Base-by-base conservation (phyloP, 2,797 vertebrate species). In the Scolopax rusticola region DNA sequence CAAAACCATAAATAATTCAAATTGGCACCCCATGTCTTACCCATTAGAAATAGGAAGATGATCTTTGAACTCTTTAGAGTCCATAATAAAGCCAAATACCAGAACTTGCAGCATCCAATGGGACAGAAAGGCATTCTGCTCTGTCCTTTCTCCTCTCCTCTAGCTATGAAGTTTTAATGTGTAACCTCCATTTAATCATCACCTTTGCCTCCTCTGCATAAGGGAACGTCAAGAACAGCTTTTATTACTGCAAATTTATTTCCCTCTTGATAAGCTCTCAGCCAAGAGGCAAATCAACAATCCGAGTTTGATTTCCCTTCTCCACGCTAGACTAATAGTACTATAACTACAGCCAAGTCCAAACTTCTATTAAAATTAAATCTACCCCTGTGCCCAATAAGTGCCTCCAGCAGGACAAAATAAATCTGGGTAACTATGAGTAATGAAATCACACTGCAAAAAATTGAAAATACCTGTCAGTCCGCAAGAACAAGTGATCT, bases 351-450 rank as follows among this genome's bases (percentile, higher is more conserved):
- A 92, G 93, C 61, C 86, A 95, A 84, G 86, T 87, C 91, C 77
- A 96, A 92, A 96, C 77, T 88, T 94, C 86, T 80, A 74, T 85
- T 95, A 93, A 96, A 97, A 97, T 96, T 94, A 95, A 95, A 94
- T 89, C 91, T 95, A 90, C 59, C 69, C 79, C 51, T 71, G 69
- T 87, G 93, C 84, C 70, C 33, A 96, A 13, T 95, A 96, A 97
- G 87, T 91, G 84, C 82, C 91, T 95, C 82, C 69, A 96, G 79
- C 84, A 96, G 79, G 79, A 97, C 82, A 92, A 96, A 97, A 96
- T 97, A 97, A 95, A 97, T 96, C 88, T 89, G 82, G 41, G 50
- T 91, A 96, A 94, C 82, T 83, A 60, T 77, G 83, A 96, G 71
- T 95, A 97, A 97, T 87, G 90, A 95, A 97, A 95, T 93, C 27